Percentiles rank a stretch among this genome's conserved stretches.
phyloP scores from a whole-genome alignment of 1,140 invertebrate genomes.

The Drosophila ercepeae region DNA sequence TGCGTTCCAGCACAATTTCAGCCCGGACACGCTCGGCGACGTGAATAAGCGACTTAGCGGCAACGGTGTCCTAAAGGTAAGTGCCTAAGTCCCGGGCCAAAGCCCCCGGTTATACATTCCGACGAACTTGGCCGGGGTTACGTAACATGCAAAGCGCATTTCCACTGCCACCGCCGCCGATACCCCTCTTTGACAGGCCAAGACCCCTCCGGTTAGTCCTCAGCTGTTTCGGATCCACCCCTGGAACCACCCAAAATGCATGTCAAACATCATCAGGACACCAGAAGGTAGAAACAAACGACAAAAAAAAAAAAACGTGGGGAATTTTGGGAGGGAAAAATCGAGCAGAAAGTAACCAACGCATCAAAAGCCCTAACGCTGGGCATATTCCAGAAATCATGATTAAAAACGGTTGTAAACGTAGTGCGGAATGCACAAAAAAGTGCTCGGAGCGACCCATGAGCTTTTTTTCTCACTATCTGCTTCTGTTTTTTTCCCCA shows the following conservation, averaged over 20 bases:
- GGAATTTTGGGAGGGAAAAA: conserved; percentile 7
- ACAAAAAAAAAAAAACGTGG: neutral
- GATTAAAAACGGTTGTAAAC: conserved; percentile 71
- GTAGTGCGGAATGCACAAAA: conserved; percentile 31
- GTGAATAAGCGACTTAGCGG: conserved; percentile 84
- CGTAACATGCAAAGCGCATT: conserved; percentile 58
- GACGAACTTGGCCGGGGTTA: conserved; percentile 14
- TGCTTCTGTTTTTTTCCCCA: conserved; percentile 51
- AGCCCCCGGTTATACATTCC: conserved; percentile 17
- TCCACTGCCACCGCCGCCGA: neutral
- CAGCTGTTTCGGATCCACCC: conserved; percentile 4
- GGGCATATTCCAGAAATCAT: conserved; percentile 75
- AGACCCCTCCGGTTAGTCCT: neutral
- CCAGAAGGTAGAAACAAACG: neutral
- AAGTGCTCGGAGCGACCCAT: conserved; percentile 31
- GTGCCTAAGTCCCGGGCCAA: conserved; percentile 4
- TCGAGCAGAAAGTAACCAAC: conserved; percentile 15
- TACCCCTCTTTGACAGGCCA: neutral
- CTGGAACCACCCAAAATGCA: conserved; percentile 58
- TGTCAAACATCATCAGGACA: conserved; percentile 43
- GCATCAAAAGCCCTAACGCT: conserved; percentile 39
- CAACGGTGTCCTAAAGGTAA: conserved; percentile 85
- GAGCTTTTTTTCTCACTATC: conserved; percentile 19
- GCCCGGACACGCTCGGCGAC: conserved; percentile 82
- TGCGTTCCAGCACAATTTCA: conserved; percentile 82